Base-by-base conservation (phyloP, 2,888 invertebrate species). In the Scaptodrosophila latifasciaeformis region DNA sequence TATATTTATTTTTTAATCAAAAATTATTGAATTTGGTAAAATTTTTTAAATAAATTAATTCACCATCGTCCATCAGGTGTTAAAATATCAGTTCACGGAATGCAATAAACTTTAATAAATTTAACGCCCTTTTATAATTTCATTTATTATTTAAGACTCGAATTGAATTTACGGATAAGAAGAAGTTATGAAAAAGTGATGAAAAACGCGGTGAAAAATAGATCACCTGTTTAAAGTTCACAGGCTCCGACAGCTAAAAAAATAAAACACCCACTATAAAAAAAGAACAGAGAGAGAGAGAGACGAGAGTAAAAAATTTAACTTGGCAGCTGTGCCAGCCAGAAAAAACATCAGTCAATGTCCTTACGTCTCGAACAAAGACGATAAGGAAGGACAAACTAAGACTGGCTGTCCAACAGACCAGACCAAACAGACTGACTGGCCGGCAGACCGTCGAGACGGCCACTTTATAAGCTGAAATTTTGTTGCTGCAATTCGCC, bases 301-400 rank as follows among this genome's bases (percentile, higher is more conserved):
- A n/a, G 50, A 53, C 43, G n/a, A n/a, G n/a, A n/a, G n/a, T n/a
- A n/a, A n/a, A n/a, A n/a, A n/a, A n/a, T n/a, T n/a, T n/a, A n/a
- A 67, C 59, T 66, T 75, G 69, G 66, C 65, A 79, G 77, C 74
- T 63, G 72, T 67, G 66, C 70, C 70, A 67, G 70, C 65, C 68
- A 71, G 64, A 53, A 37, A 74, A 75, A 76, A 77, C 79, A 81
- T 81, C 81, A 78, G 81, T 81, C 81, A 81, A 79, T 68, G 81
- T 81, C 82, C 82, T 81, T 64, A 70, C 51, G 56, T 7, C 60
- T 60, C 63, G 58, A 78, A 74, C 79, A 82, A 81, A 81, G 78
- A 60, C 24, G 24, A 7, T 7, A 3, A 24, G n/a, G 24, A 24
- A 24, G 24, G 24, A 24, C 24, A n/a, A n/a, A n/a, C n/a, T n/a